These are phyloP conservation scores for Saturnia pavonia DNA, from an alignment of 2,888 invertebrate species.

Conservation along the genomic window DNA sequence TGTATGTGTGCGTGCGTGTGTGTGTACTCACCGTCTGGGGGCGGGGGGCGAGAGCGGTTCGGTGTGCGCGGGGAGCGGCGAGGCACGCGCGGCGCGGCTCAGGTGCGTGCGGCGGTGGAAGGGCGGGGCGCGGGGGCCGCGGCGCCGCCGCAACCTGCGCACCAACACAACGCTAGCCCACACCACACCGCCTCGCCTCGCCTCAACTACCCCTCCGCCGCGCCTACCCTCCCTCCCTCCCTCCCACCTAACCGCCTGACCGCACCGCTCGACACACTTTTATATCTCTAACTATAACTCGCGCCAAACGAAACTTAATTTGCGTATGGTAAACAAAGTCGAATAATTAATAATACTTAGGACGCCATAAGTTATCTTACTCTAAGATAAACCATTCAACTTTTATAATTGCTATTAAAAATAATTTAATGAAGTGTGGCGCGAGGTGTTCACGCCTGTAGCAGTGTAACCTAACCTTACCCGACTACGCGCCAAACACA, in stretches of 20 bases:
- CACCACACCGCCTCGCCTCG: slow-evolving; percentile 42
- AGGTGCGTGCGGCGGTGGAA: slow-evolving; percentile 79
- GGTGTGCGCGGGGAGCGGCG: slow-evolving; percentile 74
- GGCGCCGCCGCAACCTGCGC: slow-evolving; percentile 75
- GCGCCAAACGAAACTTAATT: too few relatives aligned
- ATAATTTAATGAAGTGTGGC: too few relatives aligned
- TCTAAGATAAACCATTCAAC: too few relatives aligned
- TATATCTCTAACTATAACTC: slow-evolving; percentile 26
- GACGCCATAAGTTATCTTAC: too few relatives aligned
- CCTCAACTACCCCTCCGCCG: slow-evolving; percentile 38
- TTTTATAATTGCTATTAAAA: too few relatives aligned
- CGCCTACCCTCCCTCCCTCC: slow-evolving; percentile 31
- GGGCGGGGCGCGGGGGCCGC: slow-evolving; percentile 81
- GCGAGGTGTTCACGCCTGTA: too few relatives aligned
- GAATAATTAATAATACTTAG: too few relatives aligned
- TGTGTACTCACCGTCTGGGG: slow-evolving; percentile 68
- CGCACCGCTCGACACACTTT: slow-evolving; percentile 19
- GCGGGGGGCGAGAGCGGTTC: slow-evolving; percentile 74
- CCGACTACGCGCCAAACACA: too few relatives aligned
- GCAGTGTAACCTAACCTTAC: background rate
- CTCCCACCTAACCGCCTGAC: slow-evolving; percentile 24
- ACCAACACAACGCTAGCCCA: slow-evolving; percentile 51
- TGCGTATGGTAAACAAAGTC: too few relatives aligned
- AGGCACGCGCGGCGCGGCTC: slow-evolving; percentile 65
- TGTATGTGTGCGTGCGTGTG: slow-evolving; percentile 33